Evolutionary conservation across 2,888 invertebrate species (phyloP).

Genomic region (Isotomurus palustris): DNA sequence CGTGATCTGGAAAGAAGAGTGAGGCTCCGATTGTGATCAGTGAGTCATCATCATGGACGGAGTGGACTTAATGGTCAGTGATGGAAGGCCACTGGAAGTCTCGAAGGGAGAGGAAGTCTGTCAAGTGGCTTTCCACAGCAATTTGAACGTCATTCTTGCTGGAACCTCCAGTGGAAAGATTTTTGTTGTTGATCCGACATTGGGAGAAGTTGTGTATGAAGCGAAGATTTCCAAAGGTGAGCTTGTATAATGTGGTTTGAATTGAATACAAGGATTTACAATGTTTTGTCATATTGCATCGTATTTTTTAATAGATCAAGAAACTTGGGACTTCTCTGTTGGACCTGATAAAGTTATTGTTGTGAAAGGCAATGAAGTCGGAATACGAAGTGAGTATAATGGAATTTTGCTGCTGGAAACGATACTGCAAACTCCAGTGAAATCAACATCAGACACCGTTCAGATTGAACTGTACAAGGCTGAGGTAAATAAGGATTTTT

Average conservation of each 20-base stretch:
- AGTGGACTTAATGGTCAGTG: slow-evolving; percentile 33
- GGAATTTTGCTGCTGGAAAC: slow-evolving; percentile 84
- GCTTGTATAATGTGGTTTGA: not conserved
- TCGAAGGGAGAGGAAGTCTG: slow-evolving; percentile 40
- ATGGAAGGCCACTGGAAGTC: slow-evolving; percentile 40
- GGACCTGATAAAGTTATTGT: slow-evolving; percentile 74
- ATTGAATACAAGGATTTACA: not conserved
- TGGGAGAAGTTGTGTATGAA: slow-evolving; percentile 44
- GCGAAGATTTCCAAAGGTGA: slow-evolving; percentile 38
- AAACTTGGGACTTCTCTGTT: slow-evolving; percentile 34
- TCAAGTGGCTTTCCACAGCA: slow-evolving; percentile 46
- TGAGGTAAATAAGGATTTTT: slow-evolving; percentile 59
- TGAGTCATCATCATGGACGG: slow-evolving; percentile 15
- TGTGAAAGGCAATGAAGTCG: slow-evolving; percentile 74
- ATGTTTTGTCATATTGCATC: not conserved
- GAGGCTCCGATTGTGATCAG: too few species aligned
- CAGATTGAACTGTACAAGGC: slow-evolving; percentile 80
- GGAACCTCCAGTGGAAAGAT: slow-evolving; percentile 42
- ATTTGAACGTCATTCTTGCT: slow-evolving; percentile 47
- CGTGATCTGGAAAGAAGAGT: too few species aligned
- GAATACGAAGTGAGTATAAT: slow-evolving; percentile 83
- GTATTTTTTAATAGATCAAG: slow-evolving; percentile 17
- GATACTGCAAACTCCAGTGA: slow-evolving; percentile 75
- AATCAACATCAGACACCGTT: slow-evolving; percentile 63
- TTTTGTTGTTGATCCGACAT: slow-evolving; percentile 47